These are phyloP conservation scores for Agapornis roseicollis DNA, from an alignment of 2,113 vertebrate genomes.

Conservation along the genomic window DNA sequence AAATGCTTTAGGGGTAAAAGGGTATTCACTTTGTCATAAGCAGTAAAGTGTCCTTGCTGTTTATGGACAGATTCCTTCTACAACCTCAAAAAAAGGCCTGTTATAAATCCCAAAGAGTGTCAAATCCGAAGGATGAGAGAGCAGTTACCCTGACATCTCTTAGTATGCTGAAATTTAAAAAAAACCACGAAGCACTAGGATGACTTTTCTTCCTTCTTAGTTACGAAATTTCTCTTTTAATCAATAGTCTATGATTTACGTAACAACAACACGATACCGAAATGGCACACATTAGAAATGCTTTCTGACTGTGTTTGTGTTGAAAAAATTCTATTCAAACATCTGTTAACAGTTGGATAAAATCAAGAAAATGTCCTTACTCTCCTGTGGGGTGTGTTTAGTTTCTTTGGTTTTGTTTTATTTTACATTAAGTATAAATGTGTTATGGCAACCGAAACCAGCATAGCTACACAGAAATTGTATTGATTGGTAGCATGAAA, in stretches of 20 bases:
- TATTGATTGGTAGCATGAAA: neutral
- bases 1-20: neutral
- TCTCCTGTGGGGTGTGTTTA: neutral
- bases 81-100: neutral
- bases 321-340: neutral
- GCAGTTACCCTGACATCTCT: neutral
- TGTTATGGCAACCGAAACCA: neutral
- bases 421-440: neutral
- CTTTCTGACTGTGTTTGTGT: neutral
- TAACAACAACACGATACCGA: neutral
- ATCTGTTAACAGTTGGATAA: constrained; percentile 24
- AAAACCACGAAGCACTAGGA: neutral
- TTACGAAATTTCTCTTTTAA: neutral
- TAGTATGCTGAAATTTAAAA: neutral
- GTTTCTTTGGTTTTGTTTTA: constrained; percentile 10
- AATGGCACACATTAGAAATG: neutral
- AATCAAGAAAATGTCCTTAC: constrained; percentile 1
- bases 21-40: neutral
- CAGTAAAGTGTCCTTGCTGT: neutral
- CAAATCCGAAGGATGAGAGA: neutral
- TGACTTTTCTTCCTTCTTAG: neutral
- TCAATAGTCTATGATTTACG: neutral
- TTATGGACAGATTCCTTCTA: neutral
- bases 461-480: neutral
- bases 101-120: neutral